Base-by-base conservation (phyloP, 2,888 invertebrate genomes). In the Pocota personata region DNA sequence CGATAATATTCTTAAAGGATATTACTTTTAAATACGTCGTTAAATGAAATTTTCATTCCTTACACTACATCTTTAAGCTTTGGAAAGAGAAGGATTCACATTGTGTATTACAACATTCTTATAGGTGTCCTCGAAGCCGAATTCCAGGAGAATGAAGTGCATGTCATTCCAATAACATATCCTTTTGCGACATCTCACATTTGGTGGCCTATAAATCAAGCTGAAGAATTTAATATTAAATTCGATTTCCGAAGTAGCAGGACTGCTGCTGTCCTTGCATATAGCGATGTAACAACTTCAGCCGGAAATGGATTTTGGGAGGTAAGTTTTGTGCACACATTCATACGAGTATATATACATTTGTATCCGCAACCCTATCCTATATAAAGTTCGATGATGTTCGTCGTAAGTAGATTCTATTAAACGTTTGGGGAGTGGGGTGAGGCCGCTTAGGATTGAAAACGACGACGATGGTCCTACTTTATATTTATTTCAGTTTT, bases 171-270 rank as follows among this genome's bases (percentile, higher is more conserved):
- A 40, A 96, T 98, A 89, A 98, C 98, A 40, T 97, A 97, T 93
- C 97, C 97, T 66, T 97, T 97, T 92, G 96, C 97, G 80, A 96
- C 97, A 64, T 97, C 97, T 87, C 97, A 97, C 92, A 96, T 97
- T 91, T 96, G 97, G 96, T 97, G 97, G 96, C 96, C 96, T 58
- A 95, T 96, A 91, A 95, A 95, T 91, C 95, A 95, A 89, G 95
- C 94, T 40, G 94, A 96, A 88, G 95, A 94, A 89, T 94, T 98
- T 88, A 95, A 95, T 91, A 93, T 98, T 88, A 95, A 95, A 91
- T 97, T 98, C 92, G 96, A 97, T 92, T 98, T 97, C 93, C 97
- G 97, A 93, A 97, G 96, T 77, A 96, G 95, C 90, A 95, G 96
- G 89, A 95, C 95, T 88, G 95, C 96, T 93, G 97, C 97, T 32